Percentiles rank a stretch among this genome's conserved stretches.
phyloP scores from a whole-genome alignment of 1,140 invertebrate species.

The Drosophila ohnishii region DNA sequence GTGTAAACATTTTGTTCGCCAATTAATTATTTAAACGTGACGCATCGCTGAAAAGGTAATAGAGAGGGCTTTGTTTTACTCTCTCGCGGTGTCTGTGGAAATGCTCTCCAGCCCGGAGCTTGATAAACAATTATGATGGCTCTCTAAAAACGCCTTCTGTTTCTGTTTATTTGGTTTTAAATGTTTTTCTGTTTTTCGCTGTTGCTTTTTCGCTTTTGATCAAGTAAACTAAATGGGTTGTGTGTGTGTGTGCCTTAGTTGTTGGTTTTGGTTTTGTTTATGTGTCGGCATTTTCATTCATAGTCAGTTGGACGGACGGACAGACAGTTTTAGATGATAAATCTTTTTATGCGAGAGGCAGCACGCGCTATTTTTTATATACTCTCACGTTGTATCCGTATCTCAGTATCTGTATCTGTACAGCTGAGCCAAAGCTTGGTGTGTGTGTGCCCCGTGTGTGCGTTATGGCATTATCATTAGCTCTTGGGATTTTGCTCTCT shows the following conservation, averaged over 20 bases:
- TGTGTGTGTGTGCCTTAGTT: constrained; percentile 21
- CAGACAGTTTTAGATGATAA: constrained; percentile 53
- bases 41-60: constrained; percentile 19
- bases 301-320: constrained; percentile 39
- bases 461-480: constrained; percentile 71
- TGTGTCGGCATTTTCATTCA: constrained; percentile 76
- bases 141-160: constrained; percentile 62
- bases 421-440: not conserved
- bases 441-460: constrained; percentile 16
- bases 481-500: constrained; percentile 45
- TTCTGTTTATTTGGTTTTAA: constrained; percentile 58
- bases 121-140: constrained; percentile 63
- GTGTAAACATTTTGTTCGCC: constrained; percentile 50
- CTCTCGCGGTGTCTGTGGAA: constrained; percentile 6
- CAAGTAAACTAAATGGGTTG: constrained; percentile 27
- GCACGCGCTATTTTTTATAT: constrained; percentile 51
- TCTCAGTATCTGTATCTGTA: constrained; percentile 15
- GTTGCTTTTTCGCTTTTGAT: constrained; percentile 34
- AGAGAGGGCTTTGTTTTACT: constrained; percentile 21
- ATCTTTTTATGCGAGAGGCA: constrained; percentile 60
- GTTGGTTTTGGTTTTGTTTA: constrained; percentile 46
- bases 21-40: constrained; percentile 55
- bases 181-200: constrained; percentile 40
- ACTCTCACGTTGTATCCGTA: constrained; percentile 7
- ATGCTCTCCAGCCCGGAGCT: constrained; percentile 42